Evolutionary conservation across 2,113 vertebrate genomes (phyloP).

Genomic region (Podocnemis expansa): DNA sequence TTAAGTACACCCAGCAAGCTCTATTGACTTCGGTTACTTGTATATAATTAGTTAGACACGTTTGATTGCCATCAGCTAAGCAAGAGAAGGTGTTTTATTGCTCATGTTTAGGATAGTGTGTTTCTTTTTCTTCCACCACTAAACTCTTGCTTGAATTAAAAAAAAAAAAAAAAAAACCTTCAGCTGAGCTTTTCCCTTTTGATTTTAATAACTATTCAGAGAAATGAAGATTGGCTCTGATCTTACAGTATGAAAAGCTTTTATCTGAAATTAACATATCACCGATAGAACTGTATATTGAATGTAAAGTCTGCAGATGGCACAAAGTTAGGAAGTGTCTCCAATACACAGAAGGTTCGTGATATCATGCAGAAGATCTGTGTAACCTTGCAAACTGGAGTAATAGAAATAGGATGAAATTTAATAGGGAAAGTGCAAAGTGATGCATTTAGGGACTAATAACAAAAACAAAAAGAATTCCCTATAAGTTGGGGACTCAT

Average conservation of each 20-base stretch:
- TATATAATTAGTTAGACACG: not conserved
- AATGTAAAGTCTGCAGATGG: too few relatives aligned
- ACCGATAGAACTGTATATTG: not conserved
- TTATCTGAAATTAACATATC: not conserved
- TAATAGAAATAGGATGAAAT: too few relatives aligned
- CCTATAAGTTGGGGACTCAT: too few relatives aligned
- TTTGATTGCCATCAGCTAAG: not conserved
- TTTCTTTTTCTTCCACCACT: not conserved
- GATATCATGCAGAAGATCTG: too few relatives aligned
- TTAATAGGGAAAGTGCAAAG: too few relatives aligned
- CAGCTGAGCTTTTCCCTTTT: not conserved
- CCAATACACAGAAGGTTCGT: too few relatives aligned
- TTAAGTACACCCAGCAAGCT: not conserved
- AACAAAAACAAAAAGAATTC: too few relatives aligned
- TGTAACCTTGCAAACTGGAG: too few relatives aligned
- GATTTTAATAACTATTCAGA: not conserved
- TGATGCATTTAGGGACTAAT: too few relatives aligned
- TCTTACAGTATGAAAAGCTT: not conserved
- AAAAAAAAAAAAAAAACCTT: constrained; percentile 6
- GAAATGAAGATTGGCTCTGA: not conserved
- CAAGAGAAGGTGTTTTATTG: not conserved
- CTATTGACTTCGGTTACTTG: not conserved
- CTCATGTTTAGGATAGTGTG: not conserved
- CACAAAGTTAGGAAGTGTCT: too few relatives aligned
- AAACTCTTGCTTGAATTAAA: constrained; percentile 1